Conservation (phyloP, 1,140 invertebrate species). For the Doryteuthis pealeii region DNA sequence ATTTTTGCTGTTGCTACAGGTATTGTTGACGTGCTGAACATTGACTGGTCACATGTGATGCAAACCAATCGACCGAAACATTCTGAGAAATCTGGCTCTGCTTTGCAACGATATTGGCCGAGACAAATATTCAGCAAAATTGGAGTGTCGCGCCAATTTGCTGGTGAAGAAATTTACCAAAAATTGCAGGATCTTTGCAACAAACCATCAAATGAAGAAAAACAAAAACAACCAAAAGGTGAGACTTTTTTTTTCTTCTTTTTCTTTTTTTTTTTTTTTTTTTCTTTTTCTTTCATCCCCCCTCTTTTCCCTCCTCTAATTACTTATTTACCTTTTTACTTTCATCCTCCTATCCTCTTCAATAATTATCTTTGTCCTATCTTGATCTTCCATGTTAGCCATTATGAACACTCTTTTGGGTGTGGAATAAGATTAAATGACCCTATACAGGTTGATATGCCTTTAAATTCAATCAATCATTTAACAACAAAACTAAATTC, state of each 20-base stretch:
- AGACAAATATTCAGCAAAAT: constrained; percentile 42
- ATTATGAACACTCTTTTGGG: too few relatives aligned
- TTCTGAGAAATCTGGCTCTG: constrained; percentile 30
- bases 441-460: too few relatives aligned
- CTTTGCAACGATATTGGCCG: constrained; percentile 44
- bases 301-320: too few relatives aligned
- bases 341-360: too few relatives aligned
- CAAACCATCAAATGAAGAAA: constrained; percentile 15
- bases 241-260: not conserved
- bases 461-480: too few relatives aligned
- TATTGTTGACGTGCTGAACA: constrained; percentile 83
- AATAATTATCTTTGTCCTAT: too few relatives aligned
- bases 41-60: constrained; percentile 87
- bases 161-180: constrained; percentile 44
- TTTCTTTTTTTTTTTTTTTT: not conserved
- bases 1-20: constrained; percentile 59
- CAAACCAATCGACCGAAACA: constrained; percentile 49
- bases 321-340: too few relatives aligned
- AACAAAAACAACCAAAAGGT: not conserved
- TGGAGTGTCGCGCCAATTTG: constrained; percentile 47
- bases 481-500: too few relatives aligned
- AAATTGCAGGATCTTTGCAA: constrained; percentile 39
- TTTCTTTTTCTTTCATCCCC: too few relatives aligned
- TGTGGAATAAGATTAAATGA: too few relatives aligned
- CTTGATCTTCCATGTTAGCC: too few relatives aligned